Conservation (phyloP, 2,113 vertebrate genomes). For the Odocoileus virginianus region DNA sequence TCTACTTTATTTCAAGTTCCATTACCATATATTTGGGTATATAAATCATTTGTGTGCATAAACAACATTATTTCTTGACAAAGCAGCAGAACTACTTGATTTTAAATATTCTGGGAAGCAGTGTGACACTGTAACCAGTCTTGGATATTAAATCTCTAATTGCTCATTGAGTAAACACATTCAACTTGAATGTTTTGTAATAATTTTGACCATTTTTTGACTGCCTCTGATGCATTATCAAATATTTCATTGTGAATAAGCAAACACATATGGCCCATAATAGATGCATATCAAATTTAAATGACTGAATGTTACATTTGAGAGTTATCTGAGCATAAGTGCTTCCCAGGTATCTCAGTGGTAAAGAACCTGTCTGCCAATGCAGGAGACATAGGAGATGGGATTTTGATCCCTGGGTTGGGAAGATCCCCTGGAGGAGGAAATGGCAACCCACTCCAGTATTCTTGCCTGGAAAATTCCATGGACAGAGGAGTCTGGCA, state of each 20-base stretch:
- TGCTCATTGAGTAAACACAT: neutral
- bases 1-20: neutral
- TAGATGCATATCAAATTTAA: neutral
- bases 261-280: neutral
- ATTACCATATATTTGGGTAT: neutral
- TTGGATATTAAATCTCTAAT: neutral
- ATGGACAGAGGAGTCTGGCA: neutral
- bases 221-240: neutral
- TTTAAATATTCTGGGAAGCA: neutral
- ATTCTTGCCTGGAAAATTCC: neutral
- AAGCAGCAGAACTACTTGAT: neutral
- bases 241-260: neutral
- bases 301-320: neutral
- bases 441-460: neutral
- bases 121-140: neutral
- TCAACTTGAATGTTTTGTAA: neutral
- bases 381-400: neutral
- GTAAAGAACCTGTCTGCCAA: neutral
- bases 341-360: neutral
- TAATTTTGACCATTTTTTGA: neutral
- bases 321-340: neutral
- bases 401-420: neutral
- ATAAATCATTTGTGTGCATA: neutral
- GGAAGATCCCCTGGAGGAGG: neutral
- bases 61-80: neutral